Evolutionary conservation across 2,113 vertebrate genomes (phyloP).

Genomic region (Malurus melanocephalus): DNA sequence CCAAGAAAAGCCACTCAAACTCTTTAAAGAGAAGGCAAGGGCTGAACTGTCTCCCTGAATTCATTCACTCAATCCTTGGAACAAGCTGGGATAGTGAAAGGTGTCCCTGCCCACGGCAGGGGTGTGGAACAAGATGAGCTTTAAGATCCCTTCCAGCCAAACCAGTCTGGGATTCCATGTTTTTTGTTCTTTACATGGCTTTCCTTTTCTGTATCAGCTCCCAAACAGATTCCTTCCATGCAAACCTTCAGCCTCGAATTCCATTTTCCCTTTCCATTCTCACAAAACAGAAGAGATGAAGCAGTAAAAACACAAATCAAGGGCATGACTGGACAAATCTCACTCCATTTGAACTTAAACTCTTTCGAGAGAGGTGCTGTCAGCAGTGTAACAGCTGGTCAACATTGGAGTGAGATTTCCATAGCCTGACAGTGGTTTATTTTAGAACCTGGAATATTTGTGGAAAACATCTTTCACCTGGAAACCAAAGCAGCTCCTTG

Average conservation of each 20-base stretch:
- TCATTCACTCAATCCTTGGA: background rate
- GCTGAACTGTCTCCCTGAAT: too few species aligned
- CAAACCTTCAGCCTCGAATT: background rate
- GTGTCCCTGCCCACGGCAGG: background rate
- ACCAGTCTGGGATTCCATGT: background rate
- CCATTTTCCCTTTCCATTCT: background rate
- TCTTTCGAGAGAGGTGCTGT: background rate
- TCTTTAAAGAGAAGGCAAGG: background rate
- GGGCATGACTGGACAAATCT: background rate
- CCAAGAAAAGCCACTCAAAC: background rate
- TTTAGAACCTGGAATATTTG: background rate
- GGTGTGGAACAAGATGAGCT: background rate
- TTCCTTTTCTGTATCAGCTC: background rate
- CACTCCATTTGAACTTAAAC: background rate
- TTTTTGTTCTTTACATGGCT: fast-evolving
- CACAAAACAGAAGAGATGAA: background rate
- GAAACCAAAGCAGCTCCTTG: background rate
- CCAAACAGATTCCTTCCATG: background rate
- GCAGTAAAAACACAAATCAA: background rate
- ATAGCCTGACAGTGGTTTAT: background rate
- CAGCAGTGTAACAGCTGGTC: background rate
- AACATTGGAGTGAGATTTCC: background rate
- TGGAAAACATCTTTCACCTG: background rate
- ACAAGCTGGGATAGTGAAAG: background rate
- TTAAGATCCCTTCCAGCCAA: background rate